phyloP scores from a whole-genome alignment of 2,797 vertebrate genomes.

The Hapalemur alaotrensis region DNA sequence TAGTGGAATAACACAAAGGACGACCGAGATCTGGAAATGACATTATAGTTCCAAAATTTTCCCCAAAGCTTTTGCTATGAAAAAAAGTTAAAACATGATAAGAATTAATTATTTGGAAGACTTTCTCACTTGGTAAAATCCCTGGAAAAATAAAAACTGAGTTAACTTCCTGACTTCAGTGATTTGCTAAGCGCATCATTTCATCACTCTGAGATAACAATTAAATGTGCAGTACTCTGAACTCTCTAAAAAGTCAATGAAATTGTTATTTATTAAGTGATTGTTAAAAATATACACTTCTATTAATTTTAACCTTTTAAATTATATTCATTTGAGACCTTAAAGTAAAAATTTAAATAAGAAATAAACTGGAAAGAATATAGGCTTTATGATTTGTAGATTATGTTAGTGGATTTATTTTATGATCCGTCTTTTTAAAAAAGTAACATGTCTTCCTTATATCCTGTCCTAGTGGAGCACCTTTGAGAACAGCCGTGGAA shows the following conservation, averaged over 20 bases:
- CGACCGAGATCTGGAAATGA: neutral
- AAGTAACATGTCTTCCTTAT: too few species aligned
- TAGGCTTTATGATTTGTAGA: neutral
- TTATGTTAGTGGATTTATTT: neutral
- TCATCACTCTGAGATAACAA: neutral
- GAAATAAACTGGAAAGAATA: neutral
- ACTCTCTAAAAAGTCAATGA: neutral
- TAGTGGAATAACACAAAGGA: slow-evolving; percentile 16
- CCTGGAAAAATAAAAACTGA: neutral
- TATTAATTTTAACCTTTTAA: slow-evolving; percentile 13
- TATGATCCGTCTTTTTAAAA: neutral
- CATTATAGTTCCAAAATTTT: neutral
- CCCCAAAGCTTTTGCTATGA: neutral
- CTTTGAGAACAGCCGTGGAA: neutral
- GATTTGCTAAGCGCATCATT: neutral
- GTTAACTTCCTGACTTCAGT: neutral
- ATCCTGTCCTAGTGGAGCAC: neutral
- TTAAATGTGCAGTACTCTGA: neutral
- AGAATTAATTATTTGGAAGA: neutral
- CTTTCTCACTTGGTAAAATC: neutral
- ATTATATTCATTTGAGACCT: neutral
- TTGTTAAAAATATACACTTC: neutral
- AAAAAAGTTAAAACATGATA: neutral
- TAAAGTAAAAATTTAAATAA: neutral
- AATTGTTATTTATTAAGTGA: neutral